A percentile compares a stretch with the other conserved stretches of the same genome.
These are phyloP conservation scores for Oligia fasciuncula DNA, from an alignment of 2,888 invertebrate species.

Conservation along the genomic window DNA sequence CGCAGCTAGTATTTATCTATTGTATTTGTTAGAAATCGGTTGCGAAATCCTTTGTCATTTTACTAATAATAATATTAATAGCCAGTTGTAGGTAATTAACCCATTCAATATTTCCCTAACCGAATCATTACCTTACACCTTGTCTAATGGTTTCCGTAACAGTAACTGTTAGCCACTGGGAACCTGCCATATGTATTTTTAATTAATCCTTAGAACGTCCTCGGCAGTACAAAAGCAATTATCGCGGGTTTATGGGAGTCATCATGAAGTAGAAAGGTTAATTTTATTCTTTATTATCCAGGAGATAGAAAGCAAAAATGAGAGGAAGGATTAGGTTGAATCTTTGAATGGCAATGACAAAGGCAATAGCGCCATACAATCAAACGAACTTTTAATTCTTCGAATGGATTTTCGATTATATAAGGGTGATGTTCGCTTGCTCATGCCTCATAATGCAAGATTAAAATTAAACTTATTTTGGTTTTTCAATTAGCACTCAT, in stretches of 20 bases:
- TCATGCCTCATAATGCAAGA: background rate
- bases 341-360: background rate
- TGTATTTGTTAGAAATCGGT: background rate
- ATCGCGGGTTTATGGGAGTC: constrained; percentile 64
- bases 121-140: background rate
- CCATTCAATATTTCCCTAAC: constrained; percentile 5
- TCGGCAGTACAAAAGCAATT: constrained; percentile 69
- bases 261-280: constrained; percentile 65
- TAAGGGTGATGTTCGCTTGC: background rate
- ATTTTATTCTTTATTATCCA: constrained; percentile 66
- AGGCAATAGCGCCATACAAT: background rate
- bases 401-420: background rate
- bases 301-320: constrained; percentile 60
- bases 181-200: constrained; percentile 70
- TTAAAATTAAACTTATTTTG: background rate
- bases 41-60: too few relatives aligned
- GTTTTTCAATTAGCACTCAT: background rate
- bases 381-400: background rate
- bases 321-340: constrained; percentile 47
- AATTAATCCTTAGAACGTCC: constrained; percentile 69
- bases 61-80: background rate
- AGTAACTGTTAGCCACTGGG: constrained; percentile 63
- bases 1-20: background rate
- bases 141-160: constrained; percentile 19
- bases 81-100: background rate